A percentile compares a stretch with the other conserved stretches of the same genome.
phyloP scores from a whole-genome alignment of 2,113 vertebrate genomes.

The Megalops atlanticus region DNA sequence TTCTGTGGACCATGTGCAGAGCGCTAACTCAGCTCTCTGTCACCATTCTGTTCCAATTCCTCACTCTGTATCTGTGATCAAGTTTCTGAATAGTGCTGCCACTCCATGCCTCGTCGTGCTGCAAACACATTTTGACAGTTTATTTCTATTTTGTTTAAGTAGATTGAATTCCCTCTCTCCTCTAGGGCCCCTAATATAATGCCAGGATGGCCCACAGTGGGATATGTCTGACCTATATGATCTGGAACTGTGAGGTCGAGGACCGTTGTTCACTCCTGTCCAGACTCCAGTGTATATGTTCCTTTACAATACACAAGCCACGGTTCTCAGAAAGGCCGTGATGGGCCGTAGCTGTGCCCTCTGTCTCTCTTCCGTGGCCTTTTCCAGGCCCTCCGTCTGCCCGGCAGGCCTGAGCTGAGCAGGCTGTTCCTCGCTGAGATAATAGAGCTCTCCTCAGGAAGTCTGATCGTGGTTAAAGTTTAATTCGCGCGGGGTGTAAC shows the following conservation, averaged over 20 bases:
- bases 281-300: not conserved
- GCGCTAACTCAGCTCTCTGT: not conserved
- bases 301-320: too few species aligned
- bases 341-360: not conserved
- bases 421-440: slow-evolving; percentile 38
- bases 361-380: not conserved
- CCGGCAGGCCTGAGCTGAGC: not conserved
- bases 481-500: slow-evolving; percentile 42
- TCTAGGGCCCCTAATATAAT: too few species aligned
- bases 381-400: not conserved
- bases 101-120: not conserved
- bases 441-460: slow-evolving; percentile 28
- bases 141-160: too few species aligned
- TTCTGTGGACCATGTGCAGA: not conserved
- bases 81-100: not conserved
- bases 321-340: not conserved
- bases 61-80: not conserved
- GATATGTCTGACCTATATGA: too few species aligned
- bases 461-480: slow-evolving; percentile 58
- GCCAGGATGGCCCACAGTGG: too few species aligned
- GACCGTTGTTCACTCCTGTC: not conserved
- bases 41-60: not conserved
- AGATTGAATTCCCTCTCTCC: too few species aligned
- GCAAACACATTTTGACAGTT: too few species aligned
- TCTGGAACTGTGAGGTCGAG: too few species aligned